Evolutionary conservation across 2,888 invertebrate species (phyloP).

Genomic region (Ophion slaviceki): DNA sequence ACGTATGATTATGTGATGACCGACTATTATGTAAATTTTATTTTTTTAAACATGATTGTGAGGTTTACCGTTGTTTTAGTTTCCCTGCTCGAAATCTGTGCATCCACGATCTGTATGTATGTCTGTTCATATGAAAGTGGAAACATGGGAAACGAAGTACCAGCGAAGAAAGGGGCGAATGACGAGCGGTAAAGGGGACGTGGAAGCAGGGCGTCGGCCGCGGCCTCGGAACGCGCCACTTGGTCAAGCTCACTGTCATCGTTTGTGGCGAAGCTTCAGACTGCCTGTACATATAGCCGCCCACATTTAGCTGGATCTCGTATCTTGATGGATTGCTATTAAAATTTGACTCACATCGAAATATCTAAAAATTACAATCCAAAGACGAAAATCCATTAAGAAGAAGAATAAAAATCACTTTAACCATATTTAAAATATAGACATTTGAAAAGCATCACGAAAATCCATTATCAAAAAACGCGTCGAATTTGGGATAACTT

Average conservation of each 20-base stretch:
- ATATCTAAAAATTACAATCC: background rate
- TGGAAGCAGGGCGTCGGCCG: constrained; percentile 81
- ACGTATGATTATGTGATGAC: too few relatives aligned
- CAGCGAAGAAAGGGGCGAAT: constrained; percentile 12
- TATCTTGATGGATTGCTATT: too few relatives aligned
- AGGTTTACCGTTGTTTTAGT: too few relatives aligned
- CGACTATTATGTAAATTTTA: too few relatives aligned
- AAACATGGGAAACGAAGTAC: constrained; percentile 26
- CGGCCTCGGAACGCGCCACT: constrained; percentile 82
- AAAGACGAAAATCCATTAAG: background rate
- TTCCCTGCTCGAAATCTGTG: background rate
- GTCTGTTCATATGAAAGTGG: background rate
- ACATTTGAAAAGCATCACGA: too few relatives aligned
- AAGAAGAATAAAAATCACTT: too few relatives aligned
- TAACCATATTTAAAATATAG: too few relatives aligned
- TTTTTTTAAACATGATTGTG: too few relatives aligned
- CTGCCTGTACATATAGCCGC: constrained; percentile 3
- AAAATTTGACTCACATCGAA: too few relatives aligned
- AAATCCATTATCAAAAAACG: too few relatives aligned
- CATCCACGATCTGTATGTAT: background rate
- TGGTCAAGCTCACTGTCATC: constrained; percentile 82
- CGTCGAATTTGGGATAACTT: too few relatives aligned
- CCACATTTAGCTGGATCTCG: constrained; percentile 18
- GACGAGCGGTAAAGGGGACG: constrained; percentile 41
- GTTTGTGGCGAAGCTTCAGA: constrained; percentile 69